Evolutionary conservation across 2,113 vertebrate genomes (phyloP).

Genomic region (Daphoenositta chrysoptera): DNA sequence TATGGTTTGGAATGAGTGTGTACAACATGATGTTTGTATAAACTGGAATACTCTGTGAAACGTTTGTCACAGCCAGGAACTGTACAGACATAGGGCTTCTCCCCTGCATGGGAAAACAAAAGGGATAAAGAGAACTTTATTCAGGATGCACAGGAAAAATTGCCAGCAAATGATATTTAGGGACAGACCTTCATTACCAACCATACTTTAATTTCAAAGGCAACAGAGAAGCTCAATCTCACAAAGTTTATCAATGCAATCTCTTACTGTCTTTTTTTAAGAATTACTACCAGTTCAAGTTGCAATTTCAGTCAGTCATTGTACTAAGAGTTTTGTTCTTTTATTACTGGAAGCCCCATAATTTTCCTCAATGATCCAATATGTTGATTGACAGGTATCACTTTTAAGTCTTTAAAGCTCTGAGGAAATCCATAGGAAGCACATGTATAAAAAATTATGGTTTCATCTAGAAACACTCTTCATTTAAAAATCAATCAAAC

Average conservation of each 20-base stretch:
- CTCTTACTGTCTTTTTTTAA: neutral
- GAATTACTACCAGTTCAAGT: neutral
- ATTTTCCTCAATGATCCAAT: neutral
- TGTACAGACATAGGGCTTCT: slow-evolving; percentile 99
- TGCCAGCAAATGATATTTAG: neutral
- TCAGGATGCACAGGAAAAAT: neutral
- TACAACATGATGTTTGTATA: slow-evolving; percentile 98
- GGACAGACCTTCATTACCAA: neutral
- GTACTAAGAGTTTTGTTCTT: neutral
- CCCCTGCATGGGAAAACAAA: slow-evolving; percentile 73
- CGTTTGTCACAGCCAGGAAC: slow-evolving; percentile 98
- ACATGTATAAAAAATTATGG: neutral
- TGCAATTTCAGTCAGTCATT: neutral
- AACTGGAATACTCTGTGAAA: slow-evolving; percentile 98
- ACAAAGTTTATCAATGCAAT: neutral
- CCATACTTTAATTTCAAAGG: neutral
- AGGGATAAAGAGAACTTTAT: neutral
- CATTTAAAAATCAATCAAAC: neutral
- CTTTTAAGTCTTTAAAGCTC: neutral
- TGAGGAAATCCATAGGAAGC: neutral
- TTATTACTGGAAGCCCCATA: neutral
- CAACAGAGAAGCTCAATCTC: neutral
- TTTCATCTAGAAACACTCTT: neutral
- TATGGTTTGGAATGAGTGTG: slow-evolving; percentile 99
- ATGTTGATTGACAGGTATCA: neutral